Evolutionary conservation across 2,113 vertebrate species (phyloP), one percentile per base, ranked within the genome.

Genomic region (Nothobranchius kuhntae): DNA sequence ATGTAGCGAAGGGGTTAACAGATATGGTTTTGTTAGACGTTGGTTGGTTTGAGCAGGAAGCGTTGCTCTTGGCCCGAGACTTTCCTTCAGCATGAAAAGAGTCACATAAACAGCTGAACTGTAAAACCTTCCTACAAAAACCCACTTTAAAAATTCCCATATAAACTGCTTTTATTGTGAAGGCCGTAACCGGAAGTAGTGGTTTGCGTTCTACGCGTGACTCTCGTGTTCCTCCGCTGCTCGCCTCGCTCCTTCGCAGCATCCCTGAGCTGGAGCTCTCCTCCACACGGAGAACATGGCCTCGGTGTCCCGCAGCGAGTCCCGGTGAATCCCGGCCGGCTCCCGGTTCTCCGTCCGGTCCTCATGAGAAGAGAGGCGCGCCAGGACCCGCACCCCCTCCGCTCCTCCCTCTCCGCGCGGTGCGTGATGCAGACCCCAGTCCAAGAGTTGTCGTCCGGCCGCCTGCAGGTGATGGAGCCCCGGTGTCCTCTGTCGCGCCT

Each of bases 381-480:
- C 5, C n/a, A 38, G 48, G 14, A 13, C 76, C 53, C 73, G 55
- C 71, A 83, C 54, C 44, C 36, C 62, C 61, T 45, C 81, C 6
- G 45, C 38, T 6, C 38, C 38, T 40, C 38, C 21, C 21, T 40
- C 38, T 47, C 46, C 11, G 13, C 38, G 38, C 38, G 24, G 66
- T 65, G 77, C 77, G 68, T 72, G 83, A 82, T 85, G 84, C 81
- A 35, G 70, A 73, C 17, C 76, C 1, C 55, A 61, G 67, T 78
- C 79, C 83, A 12, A 24, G 87, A 86, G 77, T 81, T 79, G 71
- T 48, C 74, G 12, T 71, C 61, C 74, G 50, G 80, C 60, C 7
- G 38, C 38, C 67, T 24, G 83, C 81, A 82, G 85, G 83, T 80
- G 81, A 81, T 51, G 48, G 40, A 78, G 61, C 52, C 50, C 75